A percentile compares a stretch with the other conserved stretches of the same genome.
Conservation (phyloP, 2,113 vertebrate species). For the Chaetops frenatus region DNA sequence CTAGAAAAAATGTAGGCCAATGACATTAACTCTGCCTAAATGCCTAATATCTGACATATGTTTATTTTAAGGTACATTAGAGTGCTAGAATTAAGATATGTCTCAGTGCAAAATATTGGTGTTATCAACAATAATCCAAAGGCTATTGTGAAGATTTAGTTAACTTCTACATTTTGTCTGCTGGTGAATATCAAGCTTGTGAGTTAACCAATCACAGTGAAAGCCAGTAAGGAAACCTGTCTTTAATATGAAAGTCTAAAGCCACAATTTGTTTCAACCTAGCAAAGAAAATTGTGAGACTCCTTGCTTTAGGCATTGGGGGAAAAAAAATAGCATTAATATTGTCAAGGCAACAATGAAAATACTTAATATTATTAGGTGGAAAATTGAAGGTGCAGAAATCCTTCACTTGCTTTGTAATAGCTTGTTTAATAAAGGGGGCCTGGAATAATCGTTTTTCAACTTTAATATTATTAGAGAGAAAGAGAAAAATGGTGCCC, state of each 20-base stretch:
- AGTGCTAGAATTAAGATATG: background rate
- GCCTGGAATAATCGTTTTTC: slow-evolving; percentile 11
- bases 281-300: background rate
- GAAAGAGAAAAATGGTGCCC: slow-evolving; percentile 47
- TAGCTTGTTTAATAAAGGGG: slow-evolving; percentile 48
- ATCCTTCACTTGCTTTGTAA: slow-evolving; percentile 45
- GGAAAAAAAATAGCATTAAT: background rate
- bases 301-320: background rate
- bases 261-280: background rate
- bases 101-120: background rate
- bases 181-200: background rate
- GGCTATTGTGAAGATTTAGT: background rate
- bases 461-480: slow-evolving; percentile 57
- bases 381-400: slow-evolving; percentile 55
- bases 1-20: background rate
- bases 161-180: background rate
- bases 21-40: background rate
- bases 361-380: slow-evolving; percentile 39
- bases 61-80: background rate
- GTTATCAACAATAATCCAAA: background rate
- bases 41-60: background rate
- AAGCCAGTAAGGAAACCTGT: background rate
- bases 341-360: slow-evolving; percentile 41
- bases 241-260: slow-evolving; percentile 20
- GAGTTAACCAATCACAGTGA: background rate